A percentile compares a stretch with the other conserved stretches of the same genome.
Evolutionary conservation across 2,113 vertebrate species (phyloP).

Genomic region (Meles meles): DNA sequence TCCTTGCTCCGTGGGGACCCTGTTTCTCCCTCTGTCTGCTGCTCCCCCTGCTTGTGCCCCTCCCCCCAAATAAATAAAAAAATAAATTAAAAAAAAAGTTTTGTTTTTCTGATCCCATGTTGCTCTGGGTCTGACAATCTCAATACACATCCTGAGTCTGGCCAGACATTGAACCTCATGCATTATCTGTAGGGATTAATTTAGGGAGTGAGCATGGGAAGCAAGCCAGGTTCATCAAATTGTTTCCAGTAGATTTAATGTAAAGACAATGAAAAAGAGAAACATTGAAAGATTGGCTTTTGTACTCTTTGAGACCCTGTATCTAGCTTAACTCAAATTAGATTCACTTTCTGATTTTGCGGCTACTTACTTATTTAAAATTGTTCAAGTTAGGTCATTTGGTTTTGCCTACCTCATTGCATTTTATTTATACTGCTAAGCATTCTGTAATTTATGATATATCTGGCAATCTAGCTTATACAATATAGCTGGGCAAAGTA

Average conservation of each 20-base stretch:
- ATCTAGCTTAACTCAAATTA: neutral
- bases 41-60: too few relatives aligned
- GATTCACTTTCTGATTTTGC: neutral
- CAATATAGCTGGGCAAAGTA: neutral
- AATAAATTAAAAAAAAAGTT: neutral
- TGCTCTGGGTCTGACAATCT: neutral
- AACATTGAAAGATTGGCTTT: neutral
- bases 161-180: neutral
- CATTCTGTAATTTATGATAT: neutral
- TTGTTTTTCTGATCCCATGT: neutral
- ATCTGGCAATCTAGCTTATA: neutral
- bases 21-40: too few relatives aligned
- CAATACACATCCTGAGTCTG: neutral
- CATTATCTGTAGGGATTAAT: neutral
- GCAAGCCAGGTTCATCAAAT: neutral
- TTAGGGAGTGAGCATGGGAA: neutral
- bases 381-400: neutral
- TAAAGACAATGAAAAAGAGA: neutral
- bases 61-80: neutral
- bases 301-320: neutral
- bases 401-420: neutral
- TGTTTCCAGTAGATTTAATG: neutral
- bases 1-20: too few relatives aligned
- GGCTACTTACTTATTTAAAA: neutral
- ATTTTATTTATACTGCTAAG: neutral